These are phyloP conservation scores for Papilio xuthus DNA, from an alignment of 1,140 invertebrate genomes.

Conservation along the genomic window DNA sequence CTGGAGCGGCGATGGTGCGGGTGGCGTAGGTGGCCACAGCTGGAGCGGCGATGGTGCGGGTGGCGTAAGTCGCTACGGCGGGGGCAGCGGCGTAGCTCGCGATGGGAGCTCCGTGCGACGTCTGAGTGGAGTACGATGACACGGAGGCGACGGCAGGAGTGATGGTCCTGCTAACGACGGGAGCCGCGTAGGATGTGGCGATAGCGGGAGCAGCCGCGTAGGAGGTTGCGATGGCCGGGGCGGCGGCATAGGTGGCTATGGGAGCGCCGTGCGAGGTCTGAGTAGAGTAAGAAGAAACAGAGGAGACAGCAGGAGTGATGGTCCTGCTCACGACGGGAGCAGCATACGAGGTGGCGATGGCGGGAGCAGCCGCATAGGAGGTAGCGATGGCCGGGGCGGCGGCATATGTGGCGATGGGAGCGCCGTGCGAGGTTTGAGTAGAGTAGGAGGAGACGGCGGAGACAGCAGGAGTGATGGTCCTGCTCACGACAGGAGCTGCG, in stretches of 20 bases:
- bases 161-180: conserved; percentile 40
- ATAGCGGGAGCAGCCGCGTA: conserved; percentile 49
- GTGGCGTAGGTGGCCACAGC: conserved; percentile 48
- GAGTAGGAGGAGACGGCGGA: conserved; percentile 58
- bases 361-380: conserved; percentile 46
- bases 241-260: conserved; percentile 52
- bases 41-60: conserved; percentile 42
- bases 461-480: conserved; percentile 51
- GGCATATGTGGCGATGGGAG: conserved; percentile 48
- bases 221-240: conserved; percentile 43
- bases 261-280: conserved; percentile 56
- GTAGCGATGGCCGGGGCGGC: conserved; percentile 46
- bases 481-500: conserved; percentile 41
- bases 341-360: conserved; percentile 45
- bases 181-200: conserved; percentile 43
- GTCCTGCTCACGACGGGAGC: conserved; percentile 57
- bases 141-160: conserved; percentile 49
- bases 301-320: conserved; percentile 54
- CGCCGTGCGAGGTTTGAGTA: conserved; percentile 52
- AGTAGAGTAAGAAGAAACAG: conserved; percentile 59
- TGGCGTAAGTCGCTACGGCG: conserved; percentile 43
- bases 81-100: conserved; percentile 49
- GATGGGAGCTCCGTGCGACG: conserved; percentile 50
- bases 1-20: conserved; percentile 44
- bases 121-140: conserved; percentile 48